Percentiles rank a stretch among this genome's conserved stretches.
Conservation (phyloP, 1,140 invertebrate genomes). For the Pseudomyrmex cubaensis region DNA sequence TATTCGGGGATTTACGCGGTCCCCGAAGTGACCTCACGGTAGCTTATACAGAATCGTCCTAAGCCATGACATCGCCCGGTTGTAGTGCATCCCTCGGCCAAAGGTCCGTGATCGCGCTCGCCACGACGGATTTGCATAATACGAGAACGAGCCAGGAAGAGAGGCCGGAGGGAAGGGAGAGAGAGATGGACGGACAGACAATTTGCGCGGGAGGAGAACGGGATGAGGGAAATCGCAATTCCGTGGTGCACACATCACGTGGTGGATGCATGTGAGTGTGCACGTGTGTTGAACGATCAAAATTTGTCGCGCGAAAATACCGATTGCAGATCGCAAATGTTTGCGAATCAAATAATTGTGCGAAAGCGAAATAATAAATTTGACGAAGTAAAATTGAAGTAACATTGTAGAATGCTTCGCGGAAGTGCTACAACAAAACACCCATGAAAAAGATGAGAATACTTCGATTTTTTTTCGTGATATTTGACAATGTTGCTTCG, state of each 20-base stretch:
- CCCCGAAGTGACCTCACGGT: slow-evolving; percentile 14
- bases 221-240: slow-evolving; percentile 45
- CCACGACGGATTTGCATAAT: slow-evolving; percentile 69
- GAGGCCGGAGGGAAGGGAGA: neutral
- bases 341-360: neutral
- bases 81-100: slow-evolving; percentile 62
- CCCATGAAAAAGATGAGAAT: no score
- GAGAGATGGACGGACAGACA: neutral
- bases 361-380: slow-evolving; percentile 13
- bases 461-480: neutral
- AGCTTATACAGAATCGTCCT: slow-evolving; percentile 57
- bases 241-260: slow-evolving; percentile 41
- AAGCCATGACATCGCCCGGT: slow-evolving; percentile 48
- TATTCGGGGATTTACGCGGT: slow-evolving; percentile 64
- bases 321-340: slow-evolving; percentile 15
- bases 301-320: neutral
- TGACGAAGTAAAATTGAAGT: neutral
- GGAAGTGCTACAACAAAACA: no score
- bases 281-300: slow-evolving; percentile 50
- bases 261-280: slow-evolving; percentile 15
- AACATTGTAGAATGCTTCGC: neutral
- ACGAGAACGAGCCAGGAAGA: slow-evolving; percentile 21
- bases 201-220: neutral
- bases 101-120: slow-evolving; percentile 52
- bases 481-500: slow-evolving; percentile 6